phyloP scores from a whole-genome alignment of 2,113 vertebrate species.

The Willisornis vidua region DNA sequence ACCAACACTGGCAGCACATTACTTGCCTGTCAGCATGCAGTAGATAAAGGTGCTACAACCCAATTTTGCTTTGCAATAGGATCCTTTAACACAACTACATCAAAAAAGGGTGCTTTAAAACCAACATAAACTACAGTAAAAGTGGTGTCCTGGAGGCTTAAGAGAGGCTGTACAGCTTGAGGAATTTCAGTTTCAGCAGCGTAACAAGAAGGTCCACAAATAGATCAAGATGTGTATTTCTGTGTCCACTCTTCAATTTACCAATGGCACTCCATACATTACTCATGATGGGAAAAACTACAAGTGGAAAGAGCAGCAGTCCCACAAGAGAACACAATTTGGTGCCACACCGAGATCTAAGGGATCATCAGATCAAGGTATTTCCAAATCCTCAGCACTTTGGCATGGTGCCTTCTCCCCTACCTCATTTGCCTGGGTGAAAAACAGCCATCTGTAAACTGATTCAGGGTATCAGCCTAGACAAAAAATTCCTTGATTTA shows the following conservation, averaged over 20 bases:
- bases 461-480: not conserved
- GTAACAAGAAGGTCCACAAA: rapidly evolving
- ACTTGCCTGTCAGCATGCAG: not conserved
- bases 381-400: not conserved
- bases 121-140: not conserved
- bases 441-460: not conserved
- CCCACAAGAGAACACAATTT: not conserved
- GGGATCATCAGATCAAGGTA: not conserved
- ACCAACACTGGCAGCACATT: not conserved
- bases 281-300: not conserved
- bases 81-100: not conserved
- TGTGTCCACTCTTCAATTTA: not conserved
- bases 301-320: rapidly evolving
- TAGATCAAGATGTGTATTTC: not conserved
- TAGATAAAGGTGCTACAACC: not conserved
- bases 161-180: not conserved
- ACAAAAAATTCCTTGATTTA: not conserved
- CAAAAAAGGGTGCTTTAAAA: not conserved
- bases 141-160: not conserved
- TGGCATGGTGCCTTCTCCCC: not conserved
- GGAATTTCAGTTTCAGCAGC: not conserved
- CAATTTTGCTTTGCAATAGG: not conserved
- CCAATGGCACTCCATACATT: not conserved
- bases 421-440: not conserved
- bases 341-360: not conserved